phyloP scores from a whole-genome alignment of 2,888 invertebrate genomes.

The Oxytorus armatus region DNA sequence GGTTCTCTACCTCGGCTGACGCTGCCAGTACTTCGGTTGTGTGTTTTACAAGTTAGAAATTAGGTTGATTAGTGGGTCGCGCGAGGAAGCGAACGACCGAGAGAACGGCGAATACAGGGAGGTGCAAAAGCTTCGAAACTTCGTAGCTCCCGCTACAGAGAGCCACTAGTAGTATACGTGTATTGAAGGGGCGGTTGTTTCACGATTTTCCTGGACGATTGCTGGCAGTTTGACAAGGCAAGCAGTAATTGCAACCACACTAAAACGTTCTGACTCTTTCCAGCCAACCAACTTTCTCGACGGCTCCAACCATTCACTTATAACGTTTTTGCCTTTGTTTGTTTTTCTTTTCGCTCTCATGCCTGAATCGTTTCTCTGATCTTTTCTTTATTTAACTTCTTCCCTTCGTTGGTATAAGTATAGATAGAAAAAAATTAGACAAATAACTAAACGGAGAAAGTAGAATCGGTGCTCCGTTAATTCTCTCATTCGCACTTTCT shows the following conservation, averaged over 20 bases:
- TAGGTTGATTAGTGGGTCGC: slow-evolving; percentile 83
- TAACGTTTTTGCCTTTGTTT: slow-evolving; percentile 24
- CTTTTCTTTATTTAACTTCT: slow-evolving; percentile 26
- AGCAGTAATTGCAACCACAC: slow-evolving; percentile 9
- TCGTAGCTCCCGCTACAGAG: slow-evolving; percentile 19
- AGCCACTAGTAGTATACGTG: slow-evolving; percentile 30
- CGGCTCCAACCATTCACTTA: slow-evolving; percentile 17
- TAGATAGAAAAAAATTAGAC: slow-evolving; percentile 8
- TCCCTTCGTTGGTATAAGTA: background rate
- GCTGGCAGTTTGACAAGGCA: slow-evolving; percentile 12
- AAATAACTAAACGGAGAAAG: slow-evolving; percentile 23
- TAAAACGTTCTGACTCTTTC: slow-evolving; percentile 28
- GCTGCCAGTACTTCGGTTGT: slow-evolving; percentile 77
- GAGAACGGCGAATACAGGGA: slow-evolving; percentile 58
- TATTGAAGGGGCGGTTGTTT: slow-evolving; percentile 31
- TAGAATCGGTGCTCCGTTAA: slow-evolving; percentile 16
- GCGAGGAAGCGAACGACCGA: slow-evolving; percentile 68
- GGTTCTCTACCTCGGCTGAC: slow-evolving; percentile 43
- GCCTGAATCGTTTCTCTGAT: slow-evolving; percentile 17
- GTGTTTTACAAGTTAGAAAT: slow-evolving; percentile 85
- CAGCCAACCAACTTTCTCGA: slow-evolving; percentile 14
- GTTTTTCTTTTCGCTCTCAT: slow-evolving; percentile 12
- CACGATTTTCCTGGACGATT: slow-evolving; percentile 35
- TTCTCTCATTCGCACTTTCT: slow-evolving; percentile 20
- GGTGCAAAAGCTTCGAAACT: slow-evolving; percentile 42